Conservation (phyloP, 2,113 vertebrate genomes). For the Amblyornis subalaris region DNA sequence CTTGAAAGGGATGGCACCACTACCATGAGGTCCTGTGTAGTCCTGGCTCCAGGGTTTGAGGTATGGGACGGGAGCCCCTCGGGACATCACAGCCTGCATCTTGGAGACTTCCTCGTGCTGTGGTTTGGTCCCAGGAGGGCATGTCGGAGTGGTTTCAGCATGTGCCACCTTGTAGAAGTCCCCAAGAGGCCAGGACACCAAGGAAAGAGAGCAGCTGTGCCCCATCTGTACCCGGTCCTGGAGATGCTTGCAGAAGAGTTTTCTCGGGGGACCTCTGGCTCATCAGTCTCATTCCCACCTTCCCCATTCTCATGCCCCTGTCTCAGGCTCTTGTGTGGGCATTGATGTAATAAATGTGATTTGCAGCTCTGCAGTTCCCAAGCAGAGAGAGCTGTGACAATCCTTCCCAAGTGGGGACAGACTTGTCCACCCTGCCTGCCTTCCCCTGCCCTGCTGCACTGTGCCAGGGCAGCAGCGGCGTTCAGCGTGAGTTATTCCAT, state of each 20-base stretch:
- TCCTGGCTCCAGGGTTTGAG: neutral
- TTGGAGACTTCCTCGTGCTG: accelerated
- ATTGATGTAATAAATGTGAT: neutral
- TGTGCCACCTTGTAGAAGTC: neutral
- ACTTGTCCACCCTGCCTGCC: accelerated
- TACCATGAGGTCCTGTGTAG: neutral
- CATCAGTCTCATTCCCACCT: neutral
- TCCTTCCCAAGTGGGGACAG: neutral
- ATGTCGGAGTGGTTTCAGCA: neutral
- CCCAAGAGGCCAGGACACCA: neutral
- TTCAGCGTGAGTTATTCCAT: neutral
- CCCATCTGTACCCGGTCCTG: neutral
- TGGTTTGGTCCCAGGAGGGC: neutral
- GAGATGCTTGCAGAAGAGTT: neutral
- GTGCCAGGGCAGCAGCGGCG: neutral
- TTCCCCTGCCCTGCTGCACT: neutral
- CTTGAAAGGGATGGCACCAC: neutral
- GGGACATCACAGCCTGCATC: neutral
- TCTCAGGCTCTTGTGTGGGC: neutral
- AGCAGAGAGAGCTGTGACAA: neutral
- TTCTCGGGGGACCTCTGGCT: neutral
- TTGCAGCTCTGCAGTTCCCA: neutral
- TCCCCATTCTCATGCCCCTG: neutral
- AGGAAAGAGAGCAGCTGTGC: neutral
- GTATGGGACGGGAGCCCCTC: neutral